A percentile compares a stretch with the other conserved stretches of the same genome.
Evolutionary conservation across 53 echinoderm and acorn worm genomes (phyloP).

Genomic region (Echinarachnius parma): DNA sequence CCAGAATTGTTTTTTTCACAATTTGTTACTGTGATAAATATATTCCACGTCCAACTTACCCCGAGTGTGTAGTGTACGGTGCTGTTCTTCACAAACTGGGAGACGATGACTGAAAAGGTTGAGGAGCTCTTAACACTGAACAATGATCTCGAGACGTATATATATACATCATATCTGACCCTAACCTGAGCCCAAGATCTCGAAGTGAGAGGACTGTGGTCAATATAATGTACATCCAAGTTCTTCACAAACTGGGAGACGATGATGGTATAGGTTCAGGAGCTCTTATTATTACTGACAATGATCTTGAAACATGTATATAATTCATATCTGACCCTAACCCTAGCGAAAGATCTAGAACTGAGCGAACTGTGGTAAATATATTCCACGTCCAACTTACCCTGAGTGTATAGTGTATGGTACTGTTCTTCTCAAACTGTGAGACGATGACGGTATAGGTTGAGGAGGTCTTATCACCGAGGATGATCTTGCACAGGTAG

Average conservation of each 20-base stretch:
- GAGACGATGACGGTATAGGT: constrained; percentile 70
- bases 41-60: too few relatives aligned
- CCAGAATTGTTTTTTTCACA: too few relatives aligned
- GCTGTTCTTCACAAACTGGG: constrained; percentile 95
- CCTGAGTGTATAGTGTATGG: constrained; percentile 96
- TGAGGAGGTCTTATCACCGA: constrained; percentile 63
- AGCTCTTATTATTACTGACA: neutral
- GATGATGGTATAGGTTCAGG: neutral
- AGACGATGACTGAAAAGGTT: constrained; percentile 57
- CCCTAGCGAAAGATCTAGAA: too few relatives aligned
- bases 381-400: constrained; percentile 45
- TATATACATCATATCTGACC: too few relatives aligned
- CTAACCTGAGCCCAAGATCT: too few relatives aligned
- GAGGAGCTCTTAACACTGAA: constrained; percentile 59
- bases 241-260: neutral
- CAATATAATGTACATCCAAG: neutral
- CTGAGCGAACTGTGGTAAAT: neutral
- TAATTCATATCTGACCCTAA: too few relatives aligned
- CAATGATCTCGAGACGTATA: constrained; percentile 80
- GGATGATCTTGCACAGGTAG: constrained; percentile 88
- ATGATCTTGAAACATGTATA: neutral
- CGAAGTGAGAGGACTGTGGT: too few relatives aligned
- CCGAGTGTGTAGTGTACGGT: constrained; percentile 89
- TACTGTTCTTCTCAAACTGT: constrained; percentile 97
- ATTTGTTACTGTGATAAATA: too few relatives aligned